A percentile compares a stretch with the other conserved stretches of the same genome.
Evolutionary conservation across 2,797 vertebrate genomes (phyloP).

Genomic region (Alectoris magna): DNA sequence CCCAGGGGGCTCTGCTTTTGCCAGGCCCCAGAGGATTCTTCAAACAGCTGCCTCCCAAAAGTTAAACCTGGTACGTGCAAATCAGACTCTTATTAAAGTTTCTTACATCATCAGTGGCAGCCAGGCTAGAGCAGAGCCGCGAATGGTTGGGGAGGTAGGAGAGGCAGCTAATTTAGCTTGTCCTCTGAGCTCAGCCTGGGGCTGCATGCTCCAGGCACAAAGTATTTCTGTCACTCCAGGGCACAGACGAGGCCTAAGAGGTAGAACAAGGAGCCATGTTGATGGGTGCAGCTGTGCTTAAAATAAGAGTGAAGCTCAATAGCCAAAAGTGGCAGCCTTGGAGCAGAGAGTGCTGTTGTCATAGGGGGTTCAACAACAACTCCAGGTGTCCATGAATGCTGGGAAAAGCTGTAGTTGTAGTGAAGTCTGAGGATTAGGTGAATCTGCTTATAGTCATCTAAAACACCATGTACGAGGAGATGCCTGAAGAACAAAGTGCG

Average conservation of each 20-base stretch:
- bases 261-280: fast-evolving
- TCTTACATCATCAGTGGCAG: not conserved
- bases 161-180: not conserved
- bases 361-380: not conserved
- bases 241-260: not conserved
- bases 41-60: not conserved
- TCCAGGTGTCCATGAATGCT: not conserved
- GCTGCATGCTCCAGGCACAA: fast-evolving
- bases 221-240: not conserved
- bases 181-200: not conserved
- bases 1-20: not conserved
- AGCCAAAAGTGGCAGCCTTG: not conserved
- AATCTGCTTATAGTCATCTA: not conserved
- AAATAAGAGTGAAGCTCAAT: fast-evolving
- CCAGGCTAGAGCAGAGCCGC: not conserved
- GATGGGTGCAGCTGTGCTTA: not conserved
- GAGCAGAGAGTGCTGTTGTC: not conserved
- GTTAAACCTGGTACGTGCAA: not conserved
- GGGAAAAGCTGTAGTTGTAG: not conserved
- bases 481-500: not conserved
- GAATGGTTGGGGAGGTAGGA: not conserved
- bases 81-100: conserved; percentile 19
- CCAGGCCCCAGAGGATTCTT: not conserved
- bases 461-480: not conserved
- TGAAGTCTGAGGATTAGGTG: not conserved